Evolutionary conservation across 2,113 vertebrate species (phyloP).

Genomic region (Stictonetta naevosa): DNA sequence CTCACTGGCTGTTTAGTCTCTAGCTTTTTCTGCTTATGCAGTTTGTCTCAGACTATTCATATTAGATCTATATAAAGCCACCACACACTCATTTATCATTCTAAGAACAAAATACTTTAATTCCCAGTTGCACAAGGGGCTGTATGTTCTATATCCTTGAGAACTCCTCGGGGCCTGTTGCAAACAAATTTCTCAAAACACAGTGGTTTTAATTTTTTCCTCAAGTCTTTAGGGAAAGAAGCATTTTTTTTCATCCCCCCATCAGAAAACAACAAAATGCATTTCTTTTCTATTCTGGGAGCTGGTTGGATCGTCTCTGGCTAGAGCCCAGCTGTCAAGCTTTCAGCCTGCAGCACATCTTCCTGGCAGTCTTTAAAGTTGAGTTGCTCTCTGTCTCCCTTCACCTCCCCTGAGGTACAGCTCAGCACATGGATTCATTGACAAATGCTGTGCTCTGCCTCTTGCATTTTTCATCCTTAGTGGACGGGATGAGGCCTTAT

Average conservation of each 20-base stretch:
- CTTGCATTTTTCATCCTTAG: background rate
- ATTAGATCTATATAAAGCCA: background rate
- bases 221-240: background rate
- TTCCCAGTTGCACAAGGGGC: background rate
- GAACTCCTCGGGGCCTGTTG: background rate
- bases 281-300: background rate
- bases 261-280: background rate
- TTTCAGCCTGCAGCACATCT: background rate
- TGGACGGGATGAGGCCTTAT: background rate
- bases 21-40: background rate
- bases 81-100: accelerated
- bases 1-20: background rate
- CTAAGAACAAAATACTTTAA: background rate
- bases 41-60: background rate
- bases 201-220: background rate
- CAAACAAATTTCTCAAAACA: background rate
- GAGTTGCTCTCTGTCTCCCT: background rate
- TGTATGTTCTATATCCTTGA: background rate
- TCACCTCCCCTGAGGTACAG: background rate
- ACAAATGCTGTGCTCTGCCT: background rate
- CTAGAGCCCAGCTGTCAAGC: background rate
- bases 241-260: too few relatives aligned
- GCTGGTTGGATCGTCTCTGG: background rate
- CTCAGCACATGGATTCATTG: background rate
- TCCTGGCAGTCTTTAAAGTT: background rate